Evolutionary conservation across 2,888 invertebrate genomes (phyloP).

Genomic region (Galerucella calmariensis): DNA sequence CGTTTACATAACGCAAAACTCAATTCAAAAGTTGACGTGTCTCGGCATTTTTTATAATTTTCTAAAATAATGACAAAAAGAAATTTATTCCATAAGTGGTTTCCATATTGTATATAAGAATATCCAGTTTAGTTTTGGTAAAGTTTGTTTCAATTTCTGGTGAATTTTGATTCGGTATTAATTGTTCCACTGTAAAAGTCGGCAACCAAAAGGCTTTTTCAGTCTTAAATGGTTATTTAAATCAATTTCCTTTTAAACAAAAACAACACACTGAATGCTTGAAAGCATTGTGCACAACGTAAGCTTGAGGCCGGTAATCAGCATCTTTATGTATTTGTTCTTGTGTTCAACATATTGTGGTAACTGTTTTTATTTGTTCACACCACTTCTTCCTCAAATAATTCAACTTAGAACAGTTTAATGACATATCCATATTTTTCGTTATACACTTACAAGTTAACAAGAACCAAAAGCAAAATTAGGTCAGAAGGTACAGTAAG

Average conservation of each 20-base stretch:
- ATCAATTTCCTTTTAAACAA: slow-evolving; percentile 2
- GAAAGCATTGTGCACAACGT: slow-evolving; percentile 45
- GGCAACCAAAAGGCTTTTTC: slow-evolving; percentile 24
- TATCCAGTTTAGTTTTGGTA: no score
- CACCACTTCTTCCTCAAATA: slow-evolving; percentile 6
- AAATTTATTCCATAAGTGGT: no score
- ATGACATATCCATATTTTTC: neutral
- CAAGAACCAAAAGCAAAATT: no score
- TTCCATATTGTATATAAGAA: no score
- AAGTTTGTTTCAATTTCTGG: neutral
- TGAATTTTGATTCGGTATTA: slow-evolving; percentile 27
- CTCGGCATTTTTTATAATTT: no score
- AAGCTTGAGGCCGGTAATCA: slow-evolving; percentile 39
- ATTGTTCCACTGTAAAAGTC: slow-evolving; percentile 27
- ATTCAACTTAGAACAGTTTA: neutral
- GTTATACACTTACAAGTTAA: no score
- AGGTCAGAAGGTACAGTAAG: no score
- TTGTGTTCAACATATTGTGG: slow-evolving; percentile 26
- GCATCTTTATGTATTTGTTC: slow-evolving; percentile 38
- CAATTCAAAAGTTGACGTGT: no score
- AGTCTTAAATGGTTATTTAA: slow-evolving; percentile 51
- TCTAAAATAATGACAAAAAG: no score
- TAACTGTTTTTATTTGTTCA: slow-evolving; percentile 29
- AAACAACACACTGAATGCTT: slow-evolving; percentile 44
- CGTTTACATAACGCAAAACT: no score